Conservation (phyloP, 1,140 invertebrate genomes). For the Sweltsa coloradensis region DNA sequence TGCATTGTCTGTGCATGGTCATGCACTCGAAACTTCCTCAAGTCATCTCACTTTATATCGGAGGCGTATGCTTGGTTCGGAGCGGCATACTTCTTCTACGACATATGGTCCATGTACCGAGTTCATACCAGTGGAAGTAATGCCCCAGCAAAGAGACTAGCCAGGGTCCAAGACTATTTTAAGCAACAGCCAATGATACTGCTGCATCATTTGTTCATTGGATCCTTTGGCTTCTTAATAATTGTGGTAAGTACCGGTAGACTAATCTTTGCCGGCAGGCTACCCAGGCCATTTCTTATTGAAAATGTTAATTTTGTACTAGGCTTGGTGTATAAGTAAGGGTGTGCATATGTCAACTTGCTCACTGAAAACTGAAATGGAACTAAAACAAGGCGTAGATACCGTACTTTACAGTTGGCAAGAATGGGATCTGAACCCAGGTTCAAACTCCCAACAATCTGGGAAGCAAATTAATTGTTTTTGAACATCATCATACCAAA, state of each 20-base stretch:
- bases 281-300: too few relatives aligned
- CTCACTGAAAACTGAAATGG: too few relatives aligned
- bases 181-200: constrained; percentile 49
- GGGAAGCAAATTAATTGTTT: too few relatives aligned
- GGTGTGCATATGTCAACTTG: too few relatives aligned
- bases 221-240: constrained; percentile 51
- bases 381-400: too few relatives aligned
- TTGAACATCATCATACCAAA: too few relatives aligned
- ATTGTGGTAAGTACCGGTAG: constrained; percentile 48
- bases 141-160: constrained; percentile 21
- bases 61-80: constrained; percentile 64
- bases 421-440: too few relatives aligned
- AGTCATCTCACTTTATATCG: constrained; percentile 50
- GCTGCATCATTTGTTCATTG: constrained; percentile 59
- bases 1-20: constrained; percentile 46
- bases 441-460: too few relatives aligned
- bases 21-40: constrained; percentile 45
- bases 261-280: too few relatives aligned
- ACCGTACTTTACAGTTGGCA: too few relatives aligned
- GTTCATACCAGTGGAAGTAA: constrained; percentile 26
- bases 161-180: constrained; percentile 40
- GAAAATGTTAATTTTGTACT: too few relatives aligned
- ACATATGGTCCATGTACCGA: constrained; percentile 59
- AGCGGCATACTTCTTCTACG: constrained; percentile 62
- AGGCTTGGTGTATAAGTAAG: too few relatives aligned